phyloP scores from a whole-genome alignment of 2,888 invertebrate species.

The Trissoscelio sp. region DNA sequence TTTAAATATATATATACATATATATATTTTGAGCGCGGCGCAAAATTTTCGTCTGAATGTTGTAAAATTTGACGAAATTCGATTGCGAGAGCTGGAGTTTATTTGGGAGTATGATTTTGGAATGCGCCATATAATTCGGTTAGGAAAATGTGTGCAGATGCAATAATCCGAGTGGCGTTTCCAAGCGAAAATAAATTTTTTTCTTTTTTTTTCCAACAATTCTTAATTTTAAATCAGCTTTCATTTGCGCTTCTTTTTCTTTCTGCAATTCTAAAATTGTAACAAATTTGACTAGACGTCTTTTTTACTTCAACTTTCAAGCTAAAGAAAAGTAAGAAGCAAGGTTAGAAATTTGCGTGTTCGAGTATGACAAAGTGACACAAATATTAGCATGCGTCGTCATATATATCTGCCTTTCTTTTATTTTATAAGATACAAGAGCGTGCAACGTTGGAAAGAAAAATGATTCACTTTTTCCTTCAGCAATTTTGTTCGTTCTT shows the following conservation, averaged over 20 bases:
- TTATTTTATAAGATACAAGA: conserved; percentile 42
- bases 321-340: conserved; percentile 8
- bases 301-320: too few relatives aligned
- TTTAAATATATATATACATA: conserved; percentile 46
- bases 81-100: conserved; percentile 29
- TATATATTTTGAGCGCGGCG: conserved; percentile 17
- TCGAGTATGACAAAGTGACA: conserved; percentile 54
- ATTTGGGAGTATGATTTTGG: conserved; percentile 55
- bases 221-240: background rate
- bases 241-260: too few relatives aligned
- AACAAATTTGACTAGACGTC: too few relatives aligned
- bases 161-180: conserved; percentile 22
- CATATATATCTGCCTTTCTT: conserved; percentile 23
- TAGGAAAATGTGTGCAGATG: conserved; percentile 42
- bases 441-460: conserved; percentile 20
- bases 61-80: conserved; percentile 37
- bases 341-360: conserved; percentile 28
- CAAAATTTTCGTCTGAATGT: conserved; percentile 17
- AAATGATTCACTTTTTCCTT: conserved; percentile 27
- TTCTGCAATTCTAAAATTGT: too few relatives aligned
- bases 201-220: background rate
- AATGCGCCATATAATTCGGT: conserved; percentile 38
- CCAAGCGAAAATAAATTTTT: conserved; percentile 17
- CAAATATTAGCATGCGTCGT: conserved; percentile 46
- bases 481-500: background rate